phyloP scores from a whole-genome alignment of 2,113 vertebrate genomes.

The Pollimyrus isidori region DNA sequence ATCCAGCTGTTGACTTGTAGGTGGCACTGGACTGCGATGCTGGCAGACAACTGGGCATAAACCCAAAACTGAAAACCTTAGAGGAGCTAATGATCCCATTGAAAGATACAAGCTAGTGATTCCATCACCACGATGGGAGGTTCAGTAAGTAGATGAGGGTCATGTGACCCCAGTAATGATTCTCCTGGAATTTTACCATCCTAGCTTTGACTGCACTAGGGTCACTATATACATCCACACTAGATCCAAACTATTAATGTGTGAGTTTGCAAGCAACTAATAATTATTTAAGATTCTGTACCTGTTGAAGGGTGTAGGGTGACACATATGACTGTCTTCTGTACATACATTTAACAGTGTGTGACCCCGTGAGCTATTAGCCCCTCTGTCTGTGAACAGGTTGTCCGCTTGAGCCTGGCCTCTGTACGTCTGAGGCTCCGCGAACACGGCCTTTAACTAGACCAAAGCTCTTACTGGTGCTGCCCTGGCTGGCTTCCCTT shows the following conservation, averaged over 20 bases:
- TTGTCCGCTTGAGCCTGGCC: no score
- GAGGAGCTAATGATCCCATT: not conserved
- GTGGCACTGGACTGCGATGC: not conserved
- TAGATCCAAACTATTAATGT: not conserved
- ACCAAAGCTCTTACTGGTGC: no score
- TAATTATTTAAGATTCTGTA: not conserved
- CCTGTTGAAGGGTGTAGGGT: not conserved
- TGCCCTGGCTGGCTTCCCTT: no score
- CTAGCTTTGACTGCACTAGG: not conserved
- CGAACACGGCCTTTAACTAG: no score
- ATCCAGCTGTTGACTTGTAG: not conserved
- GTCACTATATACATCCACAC: not conserved
- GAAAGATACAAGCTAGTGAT: not conserved
- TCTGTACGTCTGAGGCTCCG: no score
- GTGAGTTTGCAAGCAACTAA: not conserved
- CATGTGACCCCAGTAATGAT: not conserved
- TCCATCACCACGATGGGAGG: not conserved
- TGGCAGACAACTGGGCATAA: not conserved
- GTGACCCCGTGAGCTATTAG: no score
- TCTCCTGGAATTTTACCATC: not conserved
- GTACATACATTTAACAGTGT: no score
- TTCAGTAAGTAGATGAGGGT: not conserved
- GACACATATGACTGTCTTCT: not conserved
- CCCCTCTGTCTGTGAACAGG: no score
- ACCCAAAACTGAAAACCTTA: not conserved